Evolutionary conservation across 1,140 invertebrate species (phyloP).

Genomic region (Drosophila kepulauana): DNA sequence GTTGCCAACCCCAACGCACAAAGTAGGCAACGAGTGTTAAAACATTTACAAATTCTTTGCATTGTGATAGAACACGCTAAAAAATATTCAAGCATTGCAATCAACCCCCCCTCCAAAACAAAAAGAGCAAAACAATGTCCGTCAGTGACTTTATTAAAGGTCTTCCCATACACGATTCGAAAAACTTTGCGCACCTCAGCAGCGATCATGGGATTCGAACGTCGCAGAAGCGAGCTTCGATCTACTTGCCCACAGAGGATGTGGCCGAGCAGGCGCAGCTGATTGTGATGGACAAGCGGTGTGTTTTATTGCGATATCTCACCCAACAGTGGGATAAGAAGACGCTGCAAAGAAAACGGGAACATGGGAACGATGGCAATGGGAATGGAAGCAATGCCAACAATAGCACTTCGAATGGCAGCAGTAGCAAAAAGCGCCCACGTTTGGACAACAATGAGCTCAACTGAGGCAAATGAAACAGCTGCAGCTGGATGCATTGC

Average conservation of each 20-base stretch:
- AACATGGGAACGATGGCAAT: slow-evolving; percentile 69
- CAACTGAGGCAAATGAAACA: slow-evolving; percentile 42
- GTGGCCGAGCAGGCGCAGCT: slow-evolving; percentile 94
- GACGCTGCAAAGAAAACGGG: slow-evolving; percentile 87
- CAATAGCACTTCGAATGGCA: slow-evolving; percentile 52
- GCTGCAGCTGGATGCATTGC: background rate
- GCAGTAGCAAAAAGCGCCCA: slow-evolving; percentile 79
- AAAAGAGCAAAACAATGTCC: slow-evolving; percentile 88
- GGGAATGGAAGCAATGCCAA: slow-evolving; percentile 28
- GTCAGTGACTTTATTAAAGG: slow-evolving; percentile 93
- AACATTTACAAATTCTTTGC: background rate
- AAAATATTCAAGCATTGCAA: slow-evolving; percentile 16
- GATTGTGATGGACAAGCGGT: slow-evolving; percentile 97
- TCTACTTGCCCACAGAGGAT: slow-evolving; percentile 96
- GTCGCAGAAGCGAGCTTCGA: slow-evolving; percentile 93
- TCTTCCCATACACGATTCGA: slow-evolving; percentile 94
- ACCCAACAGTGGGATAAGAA: slow-evolving; percentile 98
- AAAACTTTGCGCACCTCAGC: slow-evolving; percentile 95
- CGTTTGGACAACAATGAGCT: slow-evolving; percentile 74
- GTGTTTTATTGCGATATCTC: slow-evolving; percentile 95
- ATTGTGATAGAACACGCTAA: slow-evolving; percentile 11
- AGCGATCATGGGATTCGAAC: slow-evolving; percentile 93
- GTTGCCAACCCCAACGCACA: no score
- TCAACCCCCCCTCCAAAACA: slow-evolving; percentile 47
- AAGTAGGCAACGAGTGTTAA: background rate